A percentile compares a stretch with the other conserved stretches of the same genome.
Conservation (phyloP, 2,888 invertebrate genomes). For the Pharmacophagus antenor region DNA sequence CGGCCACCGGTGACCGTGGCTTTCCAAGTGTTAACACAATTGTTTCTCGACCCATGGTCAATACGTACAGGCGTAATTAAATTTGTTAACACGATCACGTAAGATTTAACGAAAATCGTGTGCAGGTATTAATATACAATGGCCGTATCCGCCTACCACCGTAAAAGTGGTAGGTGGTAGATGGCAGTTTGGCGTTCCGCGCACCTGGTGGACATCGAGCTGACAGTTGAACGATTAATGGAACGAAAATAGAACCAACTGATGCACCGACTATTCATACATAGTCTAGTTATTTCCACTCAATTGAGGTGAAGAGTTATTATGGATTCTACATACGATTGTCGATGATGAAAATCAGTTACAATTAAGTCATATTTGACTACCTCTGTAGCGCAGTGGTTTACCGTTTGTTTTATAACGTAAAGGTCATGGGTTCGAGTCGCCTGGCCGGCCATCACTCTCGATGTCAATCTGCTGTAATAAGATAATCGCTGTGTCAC, state of each 20-base stretch:
- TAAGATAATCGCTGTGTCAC: too few species aligned
- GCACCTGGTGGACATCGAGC: slow-evolving; percentile 42
- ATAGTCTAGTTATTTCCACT: slow-evolving; percentile 8
- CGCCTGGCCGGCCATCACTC: too few species aligned
- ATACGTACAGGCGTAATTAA: not conserved
- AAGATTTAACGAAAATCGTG: not conserved
- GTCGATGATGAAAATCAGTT: not conserved
- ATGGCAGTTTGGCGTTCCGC: slow-evolving; percentile 15
- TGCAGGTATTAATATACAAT: not conserved
- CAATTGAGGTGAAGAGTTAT: not conserved
- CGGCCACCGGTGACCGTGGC: too few species aligned
- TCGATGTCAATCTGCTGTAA: too few species aligned
- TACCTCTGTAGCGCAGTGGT: too few species aligned
- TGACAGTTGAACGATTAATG: slow-evolving; percentile 31
- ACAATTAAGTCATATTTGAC: too few species aligned
- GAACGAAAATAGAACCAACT: slow-evolving; percentile 32
- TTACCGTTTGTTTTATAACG: too few species aligned
- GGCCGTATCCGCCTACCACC: not conserved
- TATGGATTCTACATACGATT: not conserved
- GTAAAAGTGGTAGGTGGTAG: not conserved
- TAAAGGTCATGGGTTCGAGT: too few species aligned
- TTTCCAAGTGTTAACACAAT: not conserved
- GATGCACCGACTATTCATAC: slow-evolving; percentile 8
- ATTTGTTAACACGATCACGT: not conserved
- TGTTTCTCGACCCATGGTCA: not conserved